Evolutionary conservation across 2,113 vertebrate genomes (phyloP).

Genomic region (Argyrosomus japonicus): DNA sequence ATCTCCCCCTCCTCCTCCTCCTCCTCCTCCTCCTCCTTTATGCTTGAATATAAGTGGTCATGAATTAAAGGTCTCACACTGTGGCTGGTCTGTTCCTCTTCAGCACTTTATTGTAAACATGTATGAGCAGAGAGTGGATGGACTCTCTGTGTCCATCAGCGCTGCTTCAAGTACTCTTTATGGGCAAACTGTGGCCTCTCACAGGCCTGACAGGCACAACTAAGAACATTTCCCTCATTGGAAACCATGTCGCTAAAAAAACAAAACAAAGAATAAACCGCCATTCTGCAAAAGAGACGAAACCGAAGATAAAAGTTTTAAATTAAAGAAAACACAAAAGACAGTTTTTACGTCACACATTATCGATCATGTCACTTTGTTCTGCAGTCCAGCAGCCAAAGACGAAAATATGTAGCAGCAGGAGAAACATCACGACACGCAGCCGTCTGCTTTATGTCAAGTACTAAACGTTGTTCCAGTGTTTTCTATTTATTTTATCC

Average conservation of each 20-base stretch:
- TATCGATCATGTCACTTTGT: not conserved
- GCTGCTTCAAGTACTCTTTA: constrained; percentile 20
- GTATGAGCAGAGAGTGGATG: not conserved
- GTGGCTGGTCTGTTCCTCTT: not conserved
- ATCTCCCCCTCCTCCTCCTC: constrained; percentile 35
- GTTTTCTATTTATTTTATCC: not conserved
- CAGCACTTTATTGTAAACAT: constrained; percentile 66
- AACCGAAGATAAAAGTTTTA: not conserved
- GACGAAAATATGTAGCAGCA: constrained; percentile 33
- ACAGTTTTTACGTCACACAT: not conserved
- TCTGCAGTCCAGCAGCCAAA: not conserved
- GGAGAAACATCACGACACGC: not conserved
- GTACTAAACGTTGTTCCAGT: not conserved
- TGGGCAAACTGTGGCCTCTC: constrained; percentile 18
- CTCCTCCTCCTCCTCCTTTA: too few species aligned
- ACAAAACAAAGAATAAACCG: not conserved
- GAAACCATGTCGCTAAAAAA: not conserved
- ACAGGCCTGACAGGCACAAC: constrained; percentile 21
- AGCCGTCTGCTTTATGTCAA: not conserved
- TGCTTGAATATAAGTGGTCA: not conserved
- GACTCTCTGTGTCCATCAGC: constrained; percentile 14
- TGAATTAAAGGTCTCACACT: constrained; percentile 20
- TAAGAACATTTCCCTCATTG: not conserved
- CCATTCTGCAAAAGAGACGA: not conserved
- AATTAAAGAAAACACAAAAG: not conserved